Evolutionary conservation across 2,888 invertebrate species (phyloP).

Genomic region (Caenorhabditis sp.): DNA sequence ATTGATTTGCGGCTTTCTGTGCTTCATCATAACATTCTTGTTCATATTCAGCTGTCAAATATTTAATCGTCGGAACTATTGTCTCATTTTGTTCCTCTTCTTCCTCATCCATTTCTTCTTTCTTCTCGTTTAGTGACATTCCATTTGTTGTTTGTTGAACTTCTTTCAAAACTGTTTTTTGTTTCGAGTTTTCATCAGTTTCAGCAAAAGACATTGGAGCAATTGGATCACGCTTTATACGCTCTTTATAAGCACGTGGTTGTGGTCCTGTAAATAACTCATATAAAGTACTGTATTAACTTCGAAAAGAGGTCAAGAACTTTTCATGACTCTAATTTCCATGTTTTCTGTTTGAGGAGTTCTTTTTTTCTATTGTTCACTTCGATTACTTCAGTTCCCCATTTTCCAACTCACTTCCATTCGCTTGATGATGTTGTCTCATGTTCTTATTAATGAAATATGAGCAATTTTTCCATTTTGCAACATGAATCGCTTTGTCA

Average conservation of each 20-base stretch:
- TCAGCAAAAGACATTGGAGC: slow-evolving; percentile 24
- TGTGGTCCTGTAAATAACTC: too few relatives aligned
- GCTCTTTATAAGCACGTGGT: neutral
- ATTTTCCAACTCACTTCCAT: too few relatives aligned
- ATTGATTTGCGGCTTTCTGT: slow-evolving; percentile 37
- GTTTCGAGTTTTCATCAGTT: slow-evolving; percentile 28
- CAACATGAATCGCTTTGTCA: slow-evolving; percentile 48
- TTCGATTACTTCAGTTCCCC: too few relatives aligned
- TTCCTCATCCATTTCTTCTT: neutral
- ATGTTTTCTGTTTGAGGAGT: too few relatives aligned
- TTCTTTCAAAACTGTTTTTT: slow-evolving; percentile 11
- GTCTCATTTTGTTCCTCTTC: slow-evolving; percentile 11
- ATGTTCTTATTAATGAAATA: slow-evolving; percentile 58
- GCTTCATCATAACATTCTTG: slow-evolving; percentile 42
- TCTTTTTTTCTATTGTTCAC: too few relatives aligned
- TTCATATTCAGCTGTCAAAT: slow-evolving; percentile 44
- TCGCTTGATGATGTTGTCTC: slow-evolving; percentile 34
- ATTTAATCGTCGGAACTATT: slow-evolving; percentile 28
- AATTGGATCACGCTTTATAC: slow-evolving; percentile 11
- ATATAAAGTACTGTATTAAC: too few relatives aligned
- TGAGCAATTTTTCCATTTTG: slow-evolving; percentile 60
- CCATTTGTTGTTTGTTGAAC: slow-evolving; percentile 6
- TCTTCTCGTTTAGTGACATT: too few relatives aligned
- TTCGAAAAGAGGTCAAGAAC: too few relatives aligned
- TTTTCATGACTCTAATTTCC: too few relatives aligned